Base-by-base conservation (phyloP, 1,140 invertebrate species). In the Drosophila pectinifera region DNA sequence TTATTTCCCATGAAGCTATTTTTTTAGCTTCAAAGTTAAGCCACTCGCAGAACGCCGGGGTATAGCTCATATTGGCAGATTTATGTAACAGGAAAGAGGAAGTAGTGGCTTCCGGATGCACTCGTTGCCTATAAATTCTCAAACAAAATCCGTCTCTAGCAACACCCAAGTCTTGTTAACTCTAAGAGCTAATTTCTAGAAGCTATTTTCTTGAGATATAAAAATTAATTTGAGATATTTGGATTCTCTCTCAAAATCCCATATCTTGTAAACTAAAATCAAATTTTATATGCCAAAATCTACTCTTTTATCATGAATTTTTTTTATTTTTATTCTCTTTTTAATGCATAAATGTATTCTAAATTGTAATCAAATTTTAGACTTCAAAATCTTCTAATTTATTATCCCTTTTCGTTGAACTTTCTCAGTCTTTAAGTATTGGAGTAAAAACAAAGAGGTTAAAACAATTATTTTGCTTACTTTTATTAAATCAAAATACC, bases 1-100 rank as follows among this genome's bases (percentile, higher is more conserved):
- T 67, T 65, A 83, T 77, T 89, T 88, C 84, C 83, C 84, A 89
- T 77, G 77, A 76, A 76, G 73, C 73, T 75, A 49, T 58, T 55
- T 62, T 75, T 79, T 61, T 56, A 63, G 28, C 39, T 56, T 34
- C 57, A 45, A 20, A 42, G 41, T 10, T 18, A 42, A 42, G 63
- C 31, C 11, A 34, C 42, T 34, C 16, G 65, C 8, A 70, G 67
- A 46, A 70, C 20, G 41, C 8, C 34, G 34, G 62, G 43, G 64
- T 67, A 68, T 68, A 20, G 26, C n/a, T 18, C 22, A 24, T 41
- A 31, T 18, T 20, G 26, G 43, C 59, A 18, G 38, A 43, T 43
- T 64, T 64, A 61, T 61, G 61, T 58, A 64, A 64, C 28, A 61
- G 61, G 61, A 64, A 64, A 45, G 41, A 42, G 61, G 61, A 64